A percentile compares a stretch with the other conserved stretches of the same genome.
These are phyloP conservation scores for Protophormia terraenovae DNA, from an alignment of 2,888 invertebrate genomes.

Conservation along the genomic window DNA sequence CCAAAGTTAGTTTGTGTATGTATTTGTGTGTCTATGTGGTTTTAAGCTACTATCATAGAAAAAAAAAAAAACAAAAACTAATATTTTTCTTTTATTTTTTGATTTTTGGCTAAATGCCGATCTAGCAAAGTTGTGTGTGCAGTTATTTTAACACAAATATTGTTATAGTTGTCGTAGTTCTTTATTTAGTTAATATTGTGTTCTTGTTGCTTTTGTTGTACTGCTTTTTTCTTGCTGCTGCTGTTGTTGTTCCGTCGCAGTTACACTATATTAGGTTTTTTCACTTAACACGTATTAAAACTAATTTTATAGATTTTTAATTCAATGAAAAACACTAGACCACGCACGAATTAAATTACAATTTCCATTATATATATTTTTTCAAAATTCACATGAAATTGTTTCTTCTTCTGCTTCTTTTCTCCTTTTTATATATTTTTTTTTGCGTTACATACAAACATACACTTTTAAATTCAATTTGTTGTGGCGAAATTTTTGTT, in stretches of 20 bases:
- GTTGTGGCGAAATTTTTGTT: background rate
- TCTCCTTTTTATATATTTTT: slow-evolving; percentile 13
- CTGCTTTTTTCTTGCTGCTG: background rate
- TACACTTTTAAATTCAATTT: slow-evolving; percentile 6
- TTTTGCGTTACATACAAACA: slow-evolving; percentile 47
- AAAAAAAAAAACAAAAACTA: slow-evolving; percentile 21
- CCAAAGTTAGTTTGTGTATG: background rate
- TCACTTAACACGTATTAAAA: slow-evolving; percentile 52
- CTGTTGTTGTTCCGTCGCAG: slow-evolving; percentile 20
- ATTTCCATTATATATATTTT: slow-evolving; percentile 50
- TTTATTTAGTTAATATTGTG: slow-evolving; percentile 37
- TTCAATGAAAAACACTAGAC: slow-evolving; percentile 25
- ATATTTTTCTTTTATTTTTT: slow-evolving; percentile 17
- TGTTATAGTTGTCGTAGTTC: slow-evolving; percentile 31
- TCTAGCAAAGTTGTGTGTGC: slow-evolving; percentile 51
- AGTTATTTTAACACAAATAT: slow-evolving; percentile 57
- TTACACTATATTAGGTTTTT: slow-evolving; percentile 28
- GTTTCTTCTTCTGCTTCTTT: slow-evolving; percentile 47
- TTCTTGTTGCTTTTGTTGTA: slow-evolving; percentile 30
- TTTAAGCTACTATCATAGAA: slow-evolving; percentile 15
- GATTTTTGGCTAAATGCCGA: slow-evolving; percentile 65
- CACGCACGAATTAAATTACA: slow-evolving; percentile 59
- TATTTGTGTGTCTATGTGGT: slow-evolving; percentile 15
- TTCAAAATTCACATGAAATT: slow-evolving; percentile 65
- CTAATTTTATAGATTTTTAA: slow-evolving; percentile 47